These are phyloP conservation scores for Tichodroma muraria DNA, from an alignment of 2,113 vertebrate genomes.

Conservation along the genomic window DNA sequence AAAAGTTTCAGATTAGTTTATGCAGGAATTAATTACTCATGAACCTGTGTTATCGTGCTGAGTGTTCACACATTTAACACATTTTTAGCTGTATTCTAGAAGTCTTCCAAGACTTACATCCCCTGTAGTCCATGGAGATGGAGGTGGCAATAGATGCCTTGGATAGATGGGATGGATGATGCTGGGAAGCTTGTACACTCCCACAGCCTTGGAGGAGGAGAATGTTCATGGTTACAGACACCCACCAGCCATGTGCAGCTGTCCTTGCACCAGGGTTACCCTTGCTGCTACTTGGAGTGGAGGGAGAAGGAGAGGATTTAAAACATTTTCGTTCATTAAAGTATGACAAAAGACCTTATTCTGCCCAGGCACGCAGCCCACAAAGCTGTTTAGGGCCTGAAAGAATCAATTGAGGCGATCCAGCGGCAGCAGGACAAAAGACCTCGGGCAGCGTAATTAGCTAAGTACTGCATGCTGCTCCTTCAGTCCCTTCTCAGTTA, in stretches of 20 bases:
- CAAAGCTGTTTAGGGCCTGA: constrained; percentile 39
- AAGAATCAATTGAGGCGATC: constrained; percentile 34
- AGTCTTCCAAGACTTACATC: background rate
- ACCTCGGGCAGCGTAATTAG: constrained; percentile 4
- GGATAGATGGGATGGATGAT: background rate
- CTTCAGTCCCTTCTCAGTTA: background rate
- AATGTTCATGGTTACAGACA: background rate
- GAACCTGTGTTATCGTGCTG: background rate
- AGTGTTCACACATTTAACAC: background rate
- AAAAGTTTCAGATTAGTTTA: background rate
- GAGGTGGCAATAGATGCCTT: background rate
- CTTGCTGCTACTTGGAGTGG: background rate
- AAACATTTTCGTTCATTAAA: constrained; percentile 9
- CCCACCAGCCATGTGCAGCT: background rate
- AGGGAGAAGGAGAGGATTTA: background rate
- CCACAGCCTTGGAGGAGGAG: background rate
- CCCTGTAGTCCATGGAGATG: background rate
- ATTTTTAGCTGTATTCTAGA: background rate
- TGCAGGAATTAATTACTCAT: background rate
- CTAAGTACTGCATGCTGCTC: constrained; percentile 1
- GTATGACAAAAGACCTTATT: constrained; percentile 16
- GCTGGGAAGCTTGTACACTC: background rate
- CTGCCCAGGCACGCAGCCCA: background rate
- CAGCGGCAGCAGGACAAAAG: constrained; percentile 14
- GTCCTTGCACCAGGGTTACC: background rate